Base-by-base conservation (phyloP, 1,140 invertebrate genomes). In the Drosophila ogumai region DNA sequence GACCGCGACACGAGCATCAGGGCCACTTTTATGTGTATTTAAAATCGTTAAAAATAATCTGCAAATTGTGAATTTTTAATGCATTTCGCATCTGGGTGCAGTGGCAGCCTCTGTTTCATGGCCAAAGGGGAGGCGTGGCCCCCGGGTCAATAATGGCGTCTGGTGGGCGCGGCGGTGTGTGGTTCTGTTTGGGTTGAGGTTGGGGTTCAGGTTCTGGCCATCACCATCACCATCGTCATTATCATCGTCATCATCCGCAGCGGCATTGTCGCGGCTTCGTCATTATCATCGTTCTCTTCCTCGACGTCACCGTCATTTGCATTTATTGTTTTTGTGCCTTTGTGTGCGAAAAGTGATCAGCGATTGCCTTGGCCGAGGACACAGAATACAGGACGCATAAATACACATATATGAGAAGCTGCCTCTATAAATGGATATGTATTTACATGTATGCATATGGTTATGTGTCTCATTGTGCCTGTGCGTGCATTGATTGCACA, bases 41-140 rank as follows among this genome's bases (percentile, higher is more conserved):
- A 88, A 88, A 88, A 88, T 90, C 81, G 85, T 90, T 88, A 88
- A 88, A 88, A 88, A 88, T 88, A 88, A 90, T 90, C 85, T 90
- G 85, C 49, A 86, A 90, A 90, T 90, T 86, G 85, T 90, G 85
- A 74, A 86, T 90, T 81, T 90, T 90, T 90, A 88, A 88, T 90
- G 86, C 86, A 68, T 90, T 87, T 65, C 75, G 72, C 66, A 81
- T 85, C 86, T 90, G 85, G 85, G 66, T 34, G 74, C 43, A 22
- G 57, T 32, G 44, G 44, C 44, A 40, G 67, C 54, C 49, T 46
- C 55, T 15, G 44, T 71, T 54, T 50, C 73, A 60, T 67, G 34
- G 43, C 79, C 73, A 38, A 72, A 22, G 25, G 60, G 31, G 41
- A 58, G 78, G 82, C 79, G 59, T 81, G 46, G 69, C 61, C 69